Evolutionary conservation across 2,888 invertebrate species (phyloP), one percentile per base, ranked within the genome.

Genomic region (Stramonita haemastoma): DNA sequence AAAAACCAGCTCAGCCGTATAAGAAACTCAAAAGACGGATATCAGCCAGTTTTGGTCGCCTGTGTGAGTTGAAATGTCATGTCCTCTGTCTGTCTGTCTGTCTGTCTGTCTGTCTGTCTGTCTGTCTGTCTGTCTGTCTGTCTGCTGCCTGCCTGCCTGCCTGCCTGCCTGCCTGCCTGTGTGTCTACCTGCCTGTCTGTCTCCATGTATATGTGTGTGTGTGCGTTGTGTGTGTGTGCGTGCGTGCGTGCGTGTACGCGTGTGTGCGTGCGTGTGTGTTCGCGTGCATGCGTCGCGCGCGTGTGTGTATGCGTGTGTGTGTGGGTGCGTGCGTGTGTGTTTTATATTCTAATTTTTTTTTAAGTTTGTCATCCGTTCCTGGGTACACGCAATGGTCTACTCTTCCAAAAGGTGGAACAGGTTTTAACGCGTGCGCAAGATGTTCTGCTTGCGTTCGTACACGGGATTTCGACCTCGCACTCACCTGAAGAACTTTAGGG

Each of bases 11-110:
- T 98, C 96, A 98, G 98, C 96, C 97, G 98, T 96, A 98, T 98
- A 98, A 99, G 97, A 98, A 98, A 97, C 97, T 99, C 95, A 98
- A 98, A 97, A 98, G 98, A 97, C 97, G 98, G 96, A 97, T 99
- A 96, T 98, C 98, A 96, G 98, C 98, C 96, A 98, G 98, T 97
- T 98, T 99, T 97, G 98, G 98, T 96, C 97, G 98, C 97, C 97
- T 99, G 96, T 98, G 98, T 99, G 97, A 98, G 98, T 98, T 86
- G 26, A n/a, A 73, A 46, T 46, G 46, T 66, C 66, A 17, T 66
- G 66, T 13, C 66, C 26, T 66, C 17, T 66, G 66, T 66, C 19
- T 66, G 66, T 66, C 17, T 66, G 13, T 66, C 19, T 66, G 66
- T 66, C 26, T 66, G 66, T 66, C 66, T 66, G 19, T 66, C 13